Percentiles rank a stretch among this genome's conserved stretches.
These are phyloP conservation scores for Spodoptera litura DNA, from an alignment of 1,140 invertebrate species.

Conservation along the genomic window DNA sequence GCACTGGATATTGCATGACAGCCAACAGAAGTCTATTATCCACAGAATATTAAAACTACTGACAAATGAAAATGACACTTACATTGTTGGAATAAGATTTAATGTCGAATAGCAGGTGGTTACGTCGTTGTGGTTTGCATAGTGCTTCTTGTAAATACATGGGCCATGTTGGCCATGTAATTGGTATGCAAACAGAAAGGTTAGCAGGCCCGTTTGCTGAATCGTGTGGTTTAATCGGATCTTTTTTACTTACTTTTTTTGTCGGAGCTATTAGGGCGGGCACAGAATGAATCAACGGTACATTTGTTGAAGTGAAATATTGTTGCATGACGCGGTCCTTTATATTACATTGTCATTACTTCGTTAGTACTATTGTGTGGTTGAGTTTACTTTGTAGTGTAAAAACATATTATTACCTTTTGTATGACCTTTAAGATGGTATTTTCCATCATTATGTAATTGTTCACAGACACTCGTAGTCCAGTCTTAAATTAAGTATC, in stretches of 20 bases:
- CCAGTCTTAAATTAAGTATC: no score
- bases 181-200: slow-evolving; percentile 67
- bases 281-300: slow-evolving; percentile 19
- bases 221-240: slow-evolving; percentile 52
- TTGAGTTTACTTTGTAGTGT: not conserved
- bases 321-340: not conserved
- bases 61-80: slow-evolving; percentile 45
- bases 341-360: not conserved
- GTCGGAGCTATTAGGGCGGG: slow-evolving; percentile 12
- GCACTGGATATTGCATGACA: slow-evolving; percentile 53
- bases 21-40: slow-evolving; percentile 55
- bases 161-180: slow-evolving; percentile 53
- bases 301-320: slow-evolving; percentile 12
- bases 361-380: no score
- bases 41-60: slow-evolving; percentile 40
- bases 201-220: slow-evolving; percentile 5
- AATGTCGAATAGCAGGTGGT: slow-evolving; percentile 8
- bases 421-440: no score
- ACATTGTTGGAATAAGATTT: slow-evolving; percentile 15
- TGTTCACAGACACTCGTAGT: no score
- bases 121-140: slow-evolving; percentile 25
- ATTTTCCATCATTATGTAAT: no score
- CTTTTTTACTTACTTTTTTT: slow-evolving; percentile 49
- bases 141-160: slow-evolving; percentile 28
- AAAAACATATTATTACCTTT: no score